phyloP scores from a whole-genome alignment of 2,797 vertebrate genomes.

The Pyrocephalus nanus region DNA sequence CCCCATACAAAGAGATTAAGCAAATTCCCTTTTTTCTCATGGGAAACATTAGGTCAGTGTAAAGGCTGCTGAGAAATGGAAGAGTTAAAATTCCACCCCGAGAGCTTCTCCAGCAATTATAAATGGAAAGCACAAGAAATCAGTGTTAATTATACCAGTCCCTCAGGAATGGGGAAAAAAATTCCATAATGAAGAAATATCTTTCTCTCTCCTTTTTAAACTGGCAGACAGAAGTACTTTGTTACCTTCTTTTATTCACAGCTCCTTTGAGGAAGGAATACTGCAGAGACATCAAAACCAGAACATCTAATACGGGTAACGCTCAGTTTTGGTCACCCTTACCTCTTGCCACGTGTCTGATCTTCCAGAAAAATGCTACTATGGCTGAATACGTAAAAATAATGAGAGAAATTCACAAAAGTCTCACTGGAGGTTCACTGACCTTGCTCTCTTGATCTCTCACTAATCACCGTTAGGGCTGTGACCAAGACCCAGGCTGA shows the following conservation, averaged over 20 bases:
- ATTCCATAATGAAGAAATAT: neutral
- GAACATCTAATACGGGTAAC: neutral
- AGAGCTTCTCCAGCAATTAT: neutral
- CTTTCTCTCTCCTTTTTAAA: neutral
- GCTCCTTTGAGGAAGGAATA: neutral
- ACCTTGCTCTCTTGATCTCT: neutral
- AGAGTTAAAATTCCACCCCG: slow-evolving; percentile 49
- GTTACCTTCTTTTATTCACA: neutral
- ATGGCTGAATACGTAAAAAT: neutral
- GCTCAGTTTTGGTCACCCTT: neutral
- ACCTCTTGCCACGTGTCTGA: neutral
- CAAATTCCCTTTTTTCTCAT: slow-evolving; percentile 35
- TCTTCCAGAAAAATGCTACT: neutral
- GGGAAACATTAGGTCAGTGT: neutral
- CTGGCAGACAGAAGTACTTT: neutral
- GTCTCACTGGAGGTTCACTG: neutral
- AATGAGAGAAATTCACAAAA: neutral
- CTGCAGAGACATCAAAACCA: neutral
- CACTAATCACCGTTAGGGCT: neutral
- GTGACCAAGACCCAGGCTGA: neutral
- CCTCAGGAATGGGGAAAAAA: neutral
- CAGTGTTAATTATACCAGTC: neutral
- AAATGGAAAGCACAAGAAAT: slow-evolving; percentile 32
- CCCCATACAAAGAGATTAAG: slow-evolving; percentile 55
- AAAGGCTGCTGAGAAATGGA: neutral